Conservation (phyloP, 2,797 vertebrate genomes). For the Bovichtus variegatus region DNA sequence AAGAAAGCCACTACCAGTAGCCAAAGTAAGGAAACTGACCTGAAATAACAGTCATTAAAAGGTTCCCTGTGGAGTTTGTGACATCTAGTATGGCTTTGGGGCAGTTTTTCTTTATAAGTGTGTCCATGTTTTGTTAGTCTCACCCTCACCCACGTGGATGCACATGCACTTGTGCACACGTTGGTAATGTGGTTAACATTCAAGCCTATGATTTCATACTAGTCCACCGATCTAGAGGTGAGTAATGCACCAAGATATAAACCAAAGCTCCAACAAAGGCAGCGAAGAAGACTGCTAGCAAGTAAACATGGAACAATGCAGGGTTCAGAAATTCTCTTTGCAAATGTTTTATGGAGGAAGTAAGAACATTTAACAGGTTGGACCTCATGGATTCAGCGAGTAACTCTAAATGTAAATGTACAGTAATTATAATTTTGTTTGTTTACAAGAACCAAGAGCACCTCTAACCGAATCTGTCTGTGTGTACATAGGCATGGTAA, state of each 20-base stretch:
- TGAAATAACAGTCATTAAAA: constrained; percentile 11
- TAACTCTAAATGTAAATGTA: neutral
- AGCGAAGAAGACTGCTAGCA: neutral
- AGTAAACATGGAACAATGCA: neutral
- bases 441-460: neutral
- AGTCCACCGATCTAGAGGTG: neutral
- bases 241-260: neutral
- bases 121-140: neutral
- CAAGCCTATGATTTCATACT: neutral
- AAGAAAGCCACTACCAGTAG: neutral
- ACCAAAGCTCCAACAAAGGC: constrained; percentile 3
- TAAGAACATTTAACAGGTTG: neutral
- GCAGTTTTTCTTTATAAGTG: neutral
- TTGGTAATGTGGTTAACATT: neutral
- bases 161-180: neutral
- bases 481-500: neutral
- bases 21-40: neutral
- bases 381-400: neutral
- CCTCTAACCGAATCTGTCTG: neutral
- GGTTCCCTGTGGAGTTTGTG: neutral
- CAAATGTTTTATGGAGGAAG: neutral
- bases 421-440: too few species aligned
- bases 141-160: neutral
- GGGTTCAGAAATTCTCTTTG: neutral
- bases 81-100: neutral